phyloP scores from a whole-genome alignment of 2,888 invertebrate species.

The Trypoxylon attenuatum region DNA sequence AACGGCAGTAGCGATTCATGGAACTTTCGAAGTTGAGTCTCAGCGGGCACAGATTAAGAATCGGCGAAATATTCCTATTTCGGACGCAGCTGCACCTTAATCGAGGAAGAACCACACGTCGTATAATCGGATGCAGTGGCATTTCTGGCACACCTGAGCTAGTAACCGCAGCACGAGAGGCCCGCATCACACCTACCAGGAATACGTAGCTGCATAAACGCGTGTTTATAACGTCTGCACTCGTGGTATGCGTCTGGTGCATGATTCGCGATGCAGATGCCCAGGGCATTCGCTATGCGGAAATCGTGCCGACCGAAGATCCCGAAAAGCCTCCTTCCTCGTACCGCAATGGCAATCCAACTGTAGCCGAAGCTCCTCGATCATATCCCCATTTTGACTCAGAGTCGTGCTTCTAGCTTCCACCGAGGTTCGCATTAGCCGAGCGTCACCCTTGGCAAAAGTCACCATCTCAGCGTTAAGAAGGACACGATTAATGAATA shows the following conservation, averaged over 20 bases:
- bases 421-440: too few relatives aligned
- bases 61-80: background rate
- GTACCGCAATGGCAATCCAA: constrained; percentile 32
- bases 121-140: constrained; percentile 17
- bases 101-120: constrained; percentile 1
- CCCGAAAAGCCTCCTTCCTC: constrained; percentile 8
- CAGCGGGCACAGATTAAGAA: constrained; percentile 20
- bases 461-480: too few relatives aligned
- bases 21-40: background rate
- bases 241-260: constrained; percentile 28
- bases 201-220: background rate
- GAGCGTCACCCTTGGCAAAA: too few relatives aligned
- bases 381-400: too few relatives aligned
- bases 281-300: constrained; percentile 36
- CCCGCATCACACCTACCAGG: background rate
- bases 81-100: background rate
- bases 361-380: too few relatives aligned
- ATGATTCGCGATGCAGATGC: constrained; percentile 32
- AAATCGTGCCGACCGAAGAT: constrained; percentile 38
- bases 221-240: constrained; percentile 3
- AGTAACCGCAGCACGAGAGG: constrained; percentile 6
- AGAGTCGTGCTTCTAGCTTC: too few relatives aligned
- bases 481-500: background rate
- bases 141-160: constrained; percentile 12
- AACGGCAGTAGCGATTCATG: too few relatives aligned